Evolutionary conservation across 2,888 invertebrate species (phyloP), one percentile per base, ranked within the genome.

Genomic region (Scrobipalpa costella): DNA sequence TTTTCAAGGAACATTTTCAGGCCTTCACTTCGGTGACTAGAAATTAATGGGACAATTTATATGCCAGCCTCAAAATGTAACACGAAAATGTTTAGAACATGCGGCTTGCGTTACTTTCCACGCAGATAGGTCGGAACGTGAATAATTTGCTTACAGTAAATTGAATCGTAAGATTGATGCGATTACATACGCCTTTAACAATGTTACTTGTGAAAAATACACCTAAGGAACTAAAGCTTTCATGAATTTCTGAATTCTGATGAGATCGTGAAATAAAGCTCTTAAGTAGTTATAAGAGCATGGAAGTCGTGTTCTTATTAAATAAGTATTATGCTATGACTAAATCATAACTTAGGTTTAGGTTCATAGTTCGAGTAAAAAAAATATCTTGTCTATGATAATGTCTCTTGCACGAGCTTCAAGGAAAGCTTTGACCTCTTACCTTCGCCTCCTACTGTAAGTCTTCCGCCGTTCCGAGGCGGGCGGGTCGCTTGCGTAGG

Each of bases 401-500:
- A n/a, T n/a, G n/a, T n/a, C n/a, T n/a, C n/a, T n/a, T n/a, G n/a
- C n/a, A n/a, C n/a, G n/a, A n/a, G n/a, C n/a, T n/a, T n/a, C n/a
- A n/a, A n/a, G n/a, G n/a, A n/a, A 40, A 44, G 44, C 7, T 33
- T 55, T 55, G 55, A 17, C 7, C 33, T 73, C 86, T 80, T 70
- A 92, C 92, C 92, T 91, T 81, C 92, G 86, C 78, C 88, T 86
- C 80, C 83, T 87, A 70, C 76, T 84, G 67, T 84, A 79, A 38
- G 74, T 76, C 77, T 88, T 90, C 73, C 80, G 83, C 70, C 89
- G 85, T 66, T 86, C 81, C 63, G 83, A 84, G 77, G 90, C 81
- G 74, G 91, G 89, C 85, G 90, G 90, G 74, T 91, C 91, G 84
- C 92, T 90, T 61, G 90, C 86, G 79, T 84, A 87, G 68, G 89